Percentiles rank a stretch among this genome's conserved stretches.
Conservation (phyloP, 1,140 invertebrate genomes). For the Procambarus clarkii region DNA sequence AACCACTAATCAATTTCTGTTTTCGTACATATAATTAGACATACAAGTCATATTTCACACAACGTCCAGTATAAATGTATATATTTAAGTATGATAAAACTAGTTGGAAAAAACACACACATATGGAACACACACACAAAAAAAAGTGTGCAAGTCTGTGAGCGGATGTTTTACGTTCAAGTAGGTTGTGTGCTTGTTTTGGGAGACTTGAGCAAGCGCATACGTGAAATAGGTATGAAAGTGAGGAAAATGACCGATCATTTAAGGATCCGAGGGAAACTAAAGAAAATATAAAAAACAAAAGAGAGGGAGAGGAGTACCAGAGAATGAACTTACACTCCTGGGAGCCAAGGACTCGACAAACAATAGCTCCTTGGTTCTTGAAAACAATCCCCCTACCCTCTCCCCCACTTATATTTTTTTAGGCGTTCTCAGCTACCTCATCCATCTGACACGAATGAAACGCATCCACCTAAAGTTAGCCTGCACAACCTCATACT, state of each 20-base stretch:
- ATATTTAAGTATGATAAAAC: too few relatives aligned
- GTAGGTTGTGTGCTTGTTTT: too few relatives aligned
- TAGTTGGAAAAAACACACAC: too few relatives aligned
- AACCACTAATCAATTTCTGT: too few relatives aligned
- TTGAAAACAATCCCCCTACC: constrained; percentile 25
- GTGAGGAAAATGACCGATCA: background rate
- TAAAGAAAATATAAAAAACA: background rate
- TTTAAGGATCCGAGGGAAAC: background rate
- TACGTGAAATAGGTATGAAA: too few relatives aligned
- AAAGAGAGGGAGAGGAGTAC: background rate
- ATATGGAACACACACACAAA: too few relatives aligned
- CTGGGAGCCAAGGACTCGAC: background rate
- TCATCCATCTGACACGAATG: constrained; percentile 16
- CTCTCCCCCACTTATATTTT: background rate
- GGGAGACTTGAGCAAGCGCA: too few relatives aligned
- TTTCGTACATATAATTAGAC: too few relatives aligned
- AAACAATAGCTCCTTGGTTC: constrained; percentile 37
- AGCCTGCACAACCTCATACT: background rate
- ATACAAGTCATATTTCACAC: too few relatives aligned
- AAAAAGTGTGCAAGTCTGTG: too few relatives aligned
- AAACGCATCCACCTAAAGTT: background rate
- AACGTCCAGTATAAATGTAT: too few relatives aligned
- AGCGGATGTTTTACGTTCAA: too few relatives aligned
- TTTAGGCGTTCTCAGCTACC: background rate
- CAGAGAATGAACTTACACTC: background rate